phyloP scores from a whole-genome alignment of 2,797 vertebrate genomes.

The Labroides dimidiatus region DNA sequence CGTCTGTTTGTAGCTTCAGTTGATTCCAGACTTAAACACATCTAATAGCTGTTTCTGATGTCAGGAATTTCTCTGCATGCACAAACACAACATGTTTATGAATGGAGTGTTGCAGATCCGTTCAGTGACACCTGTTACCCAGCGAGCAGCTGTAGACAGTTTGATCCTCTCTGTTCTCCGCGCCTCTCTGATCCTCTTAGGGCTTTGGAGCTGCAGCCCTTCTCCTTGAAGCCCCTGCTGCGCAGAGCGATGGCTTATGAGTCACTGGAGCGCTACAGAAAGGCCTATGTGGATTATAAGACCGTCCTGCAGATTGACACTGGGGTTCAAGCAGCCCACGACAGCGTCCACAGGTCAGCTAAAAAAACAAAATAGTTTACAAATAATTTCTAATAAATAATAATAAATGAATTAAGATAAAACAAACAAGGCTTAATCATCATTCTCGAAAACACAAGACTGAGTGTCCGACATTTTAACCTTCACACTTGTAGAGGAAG shows the following conservation, averaged over 20 bases:
- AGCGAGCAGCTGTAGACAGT: constrained; percentile 24
- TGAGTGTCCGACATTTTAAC: too few species aligned
- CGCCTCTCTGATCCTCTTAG: constrained; percentile 82
- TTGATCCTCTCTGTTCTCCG: constrained; percentile 67
- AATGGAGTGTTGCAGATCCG: constrained; percentile 39
- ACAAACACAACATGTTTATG: constrained; percentile 41
- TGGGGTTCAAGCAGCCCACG: constrained; percentile 89
- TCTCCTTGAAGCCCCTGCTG: constrained; percentile 92
- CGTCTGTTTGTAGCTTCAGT: too few species aligned
- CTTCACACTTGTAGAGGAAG: too few species aligned
- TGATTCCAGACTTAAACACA: too few species aligned
- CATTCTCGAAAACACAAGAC: too few species aligned
- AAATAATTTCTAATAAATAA: too few species aligned
- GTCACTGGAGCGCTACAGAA: constrained; percentile 91
- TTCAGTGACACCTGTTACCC: constrained; percentile 8
- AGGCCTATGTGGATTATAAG: constrained; percentile 96
- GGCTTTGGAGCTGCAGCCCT: constrained; percentile 93
- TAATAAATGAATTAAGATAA: too few species aligned
- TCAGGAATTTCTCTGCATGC: neutral
- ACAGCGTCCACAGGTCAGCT: constrained; percentile 87
- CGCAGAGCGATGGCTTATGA: constrained; percentile 94
- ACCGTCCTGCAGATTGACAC: constrained; percentile 92
- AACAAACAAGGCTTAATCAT: too few species aligned
- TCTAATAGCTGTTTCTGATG: too few species aligned
- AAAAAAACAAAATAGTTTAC: neutral